phyloP scores from a whole-genome alignment of 2,888 invertebrate genomes.

The Listrodromus nycthemerus region DNA sequence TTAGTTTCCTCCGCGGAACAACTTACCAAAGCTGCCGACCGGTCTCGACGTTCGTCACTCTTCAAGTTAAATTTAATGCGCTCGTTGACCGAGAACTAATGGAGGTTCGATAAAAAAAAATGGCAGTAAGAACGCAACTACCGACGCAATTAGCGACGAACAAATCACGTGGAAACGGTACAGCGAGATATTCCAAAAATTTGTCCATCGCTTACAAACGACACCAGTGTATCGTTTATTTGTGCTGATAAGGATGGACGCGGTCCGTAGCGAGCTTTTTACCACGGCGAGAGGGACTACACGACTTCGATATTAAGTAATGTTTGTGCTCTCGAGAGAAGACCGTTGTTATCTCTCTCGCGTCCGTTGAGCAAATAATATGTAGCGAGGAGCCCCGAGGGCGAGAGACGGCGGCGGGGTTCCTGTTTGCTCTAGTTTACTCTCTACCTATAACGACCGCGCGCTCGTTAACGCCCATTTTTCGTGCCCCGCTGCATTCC shows the following conservation, averaged over 20 bases:
- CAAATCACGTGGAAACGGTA: conserved; percentile 29
- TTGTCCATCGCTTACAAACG: conserved; percentile 78
- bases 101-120: neutral
- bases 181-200: conserved; percentile 69
- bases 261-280: conserved; percentile 26
- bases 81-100: neutral
- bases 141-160: conserved; percentile 24
- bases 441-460: conserved; percentile 72
- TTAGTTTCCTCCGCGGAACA: no score
- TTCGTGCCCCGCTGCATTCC: conserved; percentile 69
- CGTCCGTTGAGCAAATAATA: conserved; percentile 60
- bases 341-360: conserved; percentile 80
- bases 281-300: conserved; percentile 67
- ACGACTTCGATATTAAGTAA: conserved; percentile 82
- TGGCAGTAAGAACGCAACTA: neutral
- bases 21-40: no score
- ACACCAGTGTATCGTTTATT: conserved; percentile 76
- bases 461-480: conserved; percentile 76
- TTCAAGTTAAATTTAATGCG: no score
- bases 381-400: conserved; percentile 76
- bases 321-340: conserved; percentile 79
- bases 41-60: no score
- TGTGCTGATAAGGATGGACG: conserved; percentile 77
- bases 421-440: conserved; percentile 83
- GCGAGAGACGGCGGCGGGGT: conserved; percentile 75